Base-by-base conservation (phyloP, 2,113 vertebrate genomes). In the Calyptommatus sinebrachiatus region DNA sequence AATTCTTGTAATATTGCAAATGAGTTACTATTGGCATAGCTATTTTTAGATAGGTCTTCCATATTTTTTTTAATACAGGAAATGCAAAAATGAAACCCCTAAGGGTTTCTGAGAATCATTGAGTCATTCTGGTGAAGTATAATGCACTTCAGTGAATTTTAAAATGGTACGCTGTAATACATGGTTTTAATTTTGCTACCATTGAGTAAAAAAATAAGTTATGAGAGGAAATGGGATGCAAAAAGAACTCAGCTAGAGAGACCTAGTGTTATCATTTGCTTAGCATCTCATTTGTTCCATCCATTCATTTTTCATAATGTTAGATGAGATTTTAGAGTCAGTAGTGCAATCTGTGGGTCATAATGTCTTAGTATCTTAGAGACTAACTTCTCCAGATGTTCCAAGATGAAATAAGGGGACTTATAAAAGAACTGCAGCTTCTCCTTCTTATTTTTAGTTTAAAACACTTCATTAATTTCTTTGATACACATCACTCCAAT, bases 111-210 rank as follows among this genome's bases (percentile, higher is more conserved):
- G 78, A 74, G 76, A 78, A 76, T 11, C 0, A 26, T 63, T 72
- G 1, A 0, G 10, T 53, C 31, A 26, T 78, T 70, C n/a, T 24
- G 7, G 46, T 83, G 12, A 84, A 86, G 74, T 69, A 78, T 7
- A 0, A 1, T 12, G 68, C 48, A 77, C 2, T 63, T 57, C 14
- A 18, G 60, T 66, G 2, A 41, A 11, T 26, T 61, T 71, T 77
- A 57, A 60, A 48, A 57, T 71, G 0, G 24, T 0, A 46, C 65
- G 45, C 7, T 81, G 18, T 0, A 70, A 82, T 76, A 31, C 0
- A 60, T 66, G 26, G 67, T 75, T 72, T 83, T 83, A n/a, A 20
- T 85, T 83, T 79, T 63, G 76, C 63, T 81, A 68, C 70, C 66
- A 24, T 76, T 77, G 2, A 5, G 16, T 20, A 4, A 35, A 69